Conservation (phyloP, 2,797 vertebrate genomes). For the Acrossocheilus wenchowensis region DNA sequence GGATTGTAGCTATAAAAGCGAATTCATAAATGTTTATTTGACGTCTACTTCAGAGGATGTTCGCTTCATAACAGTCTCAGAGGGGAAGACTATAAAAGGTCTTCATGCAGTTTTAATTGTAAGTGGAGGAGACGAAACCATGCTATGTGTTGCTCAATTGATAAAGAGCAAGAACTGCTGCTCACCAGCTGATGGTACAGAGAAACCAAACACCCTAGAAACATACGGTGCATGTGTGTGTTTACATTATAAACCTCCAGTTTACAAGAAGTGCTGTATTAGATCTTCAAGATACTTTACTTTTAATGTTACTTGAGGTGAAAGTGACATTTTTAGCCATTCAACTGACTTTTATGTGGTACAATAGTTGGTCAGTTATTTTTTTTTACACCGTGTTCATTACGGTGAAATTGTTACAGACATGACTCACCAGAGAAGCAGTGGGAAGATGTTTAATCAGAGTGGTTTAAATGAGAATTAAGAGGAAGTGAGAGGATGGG, state of each 20-base stretch:
- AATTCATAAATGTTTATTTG: conserved; percentile 24
- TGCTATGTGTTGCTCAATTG: conserved; percentile 49
- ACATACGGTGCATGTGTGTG: conserved; percentile 31
- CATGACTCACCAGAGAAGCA: conserved; percentile 36
- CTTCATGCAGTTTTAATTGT: conserved; percentile 63
- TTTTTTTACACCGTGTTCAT: conserved; percentile 8
- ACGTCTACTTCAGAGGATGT: not conserved
- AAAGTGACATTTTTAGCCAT: not conserved
- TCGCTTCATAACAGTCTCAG: conserved; percentile 22
- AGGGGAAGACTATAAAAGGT: conserved; percentile 48
- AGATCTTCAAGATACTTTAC: conserved; percentile 9
- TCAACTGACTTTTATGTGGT: conserved; percentile 8
- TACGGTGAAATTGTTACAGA: conserved; percentile 29
- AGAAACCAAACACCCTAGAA: conserved; percentile 55
- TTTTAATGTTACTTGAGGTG: conserved; percentile 7
- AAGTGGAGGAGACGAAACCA: conserved; percentile 47
- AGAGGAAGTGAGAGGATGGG: conserved; percentile 19
- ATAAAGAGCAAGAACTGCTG: conserved; percentile 49
- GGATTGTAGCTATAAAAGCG: not conserved
- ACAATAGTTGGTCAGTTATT: not conserved
- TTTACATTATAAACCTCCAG: not conserved
- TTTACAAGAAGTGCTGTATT: not conserved
- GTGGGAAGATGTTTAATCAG: conserved; percentile 33
- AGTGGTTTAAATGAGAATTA: conserved; percentile 32
- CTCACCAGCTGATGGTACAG: conserved; percentile 49